Conservation (phyloP, 2,797 vertebrate genomes). For the Sphaeramia orbicularis region DNA sequence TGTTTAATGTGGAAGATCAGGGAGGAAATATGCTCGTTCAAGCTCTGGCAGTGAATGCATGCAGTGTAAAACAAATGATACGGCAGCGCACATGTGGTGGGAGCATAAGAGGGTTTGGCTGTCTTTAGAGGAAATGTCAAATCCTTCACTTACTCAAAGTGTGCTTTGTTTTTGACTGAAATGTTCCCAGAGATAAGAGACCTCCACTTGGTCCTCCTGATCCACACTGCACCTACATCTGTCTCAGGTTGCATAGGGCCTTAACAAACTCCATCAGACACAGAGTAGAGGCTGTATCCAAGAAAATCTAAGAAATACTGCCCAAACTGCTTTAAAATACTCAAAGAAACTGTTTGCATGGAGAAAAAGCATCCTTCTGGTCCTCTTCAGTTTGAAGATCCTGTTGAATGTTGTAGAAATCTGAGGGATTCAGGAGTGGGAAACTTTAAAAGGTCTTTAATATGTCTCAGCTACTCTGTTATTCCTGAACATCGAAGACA, state of each 20-base stretch:
- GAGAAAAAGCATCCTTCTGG: no score
- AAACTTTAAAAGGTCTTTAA: no score
- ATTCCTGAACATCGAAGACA: no score
- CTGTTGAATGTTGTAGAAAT: no score
- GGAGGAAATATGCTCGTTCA: conserved; percentile 56
- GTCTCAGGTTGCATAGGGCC: background rate
- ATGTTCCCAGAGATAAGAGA: conserved; percentile 38
- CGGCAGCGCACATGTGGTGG: conserved; percentile 58
- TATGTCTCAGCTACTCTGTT: no score
- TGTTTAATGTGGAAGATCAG: conserved; percentile 73
- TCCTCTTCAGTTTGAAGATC: no score
- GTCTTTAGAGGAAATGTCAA: conserved; percentile 55
- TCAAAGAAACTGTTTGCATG: no score
- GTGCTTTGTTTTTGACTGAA: conserved; percentile 46
- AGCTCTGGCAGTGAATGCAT: conserved; percentile 45
- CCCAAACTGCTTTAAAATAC: no score
- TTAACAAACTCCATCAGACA: background rate
- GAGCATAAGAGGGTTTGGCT: conserved; percentile 42
- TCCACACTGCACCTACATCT: conserved; percentile 1
- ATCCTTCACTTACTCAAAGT: conserved; percentile 42
- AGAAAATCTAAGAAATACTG: no score
- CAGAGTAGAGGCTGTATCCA: background rate
- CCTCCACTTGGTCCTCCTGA: conserved; percentile 14
- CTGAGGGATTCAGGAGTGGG: no score
- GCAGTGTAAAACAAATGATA: conserved; percentile 65